Conservation (phyloP, 2,888 invertebrate species). For the Odontothrips loti region DNA sequence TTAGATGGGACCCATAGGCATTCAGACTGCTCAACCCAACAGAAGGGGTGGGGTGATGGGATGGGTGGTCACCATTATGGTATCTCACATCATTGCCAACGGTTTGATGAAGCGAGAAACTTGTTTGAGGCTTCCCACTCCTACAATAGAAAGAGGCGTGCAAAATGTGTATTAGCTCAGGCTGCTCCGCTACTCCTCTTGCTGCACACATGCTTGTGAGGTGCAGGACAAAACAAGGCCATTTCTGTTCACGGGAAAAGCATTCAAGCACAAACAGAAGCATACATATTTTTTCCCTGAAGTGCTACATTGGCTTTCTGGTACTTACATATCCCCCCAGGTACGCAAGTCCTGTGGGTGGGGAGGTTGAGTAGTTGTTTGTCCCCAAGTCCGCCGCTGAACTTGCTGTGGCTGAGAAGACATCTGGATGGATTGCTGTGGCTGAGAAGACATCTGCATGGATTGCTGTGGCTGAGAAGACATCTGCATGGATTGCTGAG, state of each 20-base stretch:
- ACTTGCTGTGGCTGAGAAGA: slow-evolving; percentile 45
- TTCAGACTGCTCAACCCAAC: slow-evolving; percentile 7
- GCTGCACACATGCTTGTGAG: slow-evolving; percentile 25
- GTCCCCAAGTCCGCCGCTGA: slow-evolving; percentile 36
- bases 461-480: slow-evolving; percentile 37
- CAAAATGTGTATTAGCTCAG: not conserved
- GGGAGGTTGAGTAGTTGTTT: not conserved
- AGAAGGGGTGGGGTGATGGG: slow-evolving; percentile 6
- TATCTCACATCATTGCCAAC: slow-evolving; percentile 46
- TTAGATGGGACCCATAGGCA: not conserved
- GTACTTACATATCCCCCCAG: slow-evolving; percentile 7
- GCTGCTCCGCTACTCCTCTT: not conserved
- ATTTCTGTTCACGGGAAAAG: not conserved
- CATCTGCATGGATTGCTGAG: not conserved
- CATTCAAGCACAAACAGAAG: not conserved
- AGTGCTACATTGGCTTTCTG: not conserved
- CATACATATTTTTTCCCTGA: not conserved
- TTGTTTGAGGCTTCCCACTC: not conserved
- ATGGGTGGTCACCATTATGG: slow-evolving; percentile 62
- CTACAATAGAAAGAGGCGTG: slow-evolving; percentile 6
- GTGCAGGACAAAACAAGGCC: not conserved
- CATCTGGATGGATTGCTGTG: not conserved
- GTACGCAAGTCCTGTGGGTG: slow-evolving; percentile 16
- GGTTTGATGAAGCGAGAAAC: slow-evolving; percentile 3
- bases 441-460: slow-evolving; percentile 37